Conservation (phyloP, 1,140 invertebrate genomes). For the Tetraneura akinire region DNA sequence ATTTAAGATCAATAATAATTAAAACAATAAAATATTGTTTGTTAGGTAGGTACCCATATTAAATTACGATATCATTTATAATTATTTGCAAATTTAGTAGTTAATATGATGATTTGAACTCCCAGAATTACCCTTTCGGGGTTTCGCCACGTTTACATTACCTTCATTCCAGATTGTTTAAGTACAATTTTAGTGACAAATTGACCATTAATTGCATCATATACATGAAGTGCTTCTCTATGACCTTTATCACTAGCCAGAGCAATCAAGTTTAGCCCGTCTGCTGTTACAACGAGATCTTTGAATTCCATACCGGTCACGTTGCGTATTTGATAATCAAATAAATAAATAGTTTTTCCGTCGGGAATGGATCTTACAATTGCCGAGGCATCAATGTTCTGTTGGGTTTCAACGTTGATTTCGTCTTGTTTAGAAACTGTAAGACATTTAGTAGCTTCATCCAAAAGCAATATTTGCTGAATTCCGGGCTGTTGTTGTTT, state of each 20-base stretch:
- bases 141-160: no score
- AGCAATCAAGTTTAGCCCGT: slow-evolving; percentile 75
- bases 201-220: slow-evolving; percentile 79
- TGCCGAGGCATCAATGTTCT: slow-evolving; percentile 67
- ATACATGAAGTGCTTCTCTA: slow-evolving; percentile 80
- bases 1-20: no score
- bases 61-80: no score
- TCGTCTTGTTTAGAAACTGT: slow-evolving; percentile 72
- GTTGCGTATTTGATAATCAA: slow-evolving; percentile 76
- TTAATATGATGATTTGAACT: no score
- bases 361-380: slow-evolving; percentile 74
- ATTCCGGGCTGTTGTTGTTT: slow-evolving; percentile 84
- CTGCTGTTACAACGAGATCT: slow-evolving; percentile 76
- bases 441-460: slow-evolving; percentile 81
- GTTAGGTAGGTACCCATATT: no score
- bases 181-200: slow-evolving; percentile 75
- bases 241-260: slow-evolving; percentile 78
- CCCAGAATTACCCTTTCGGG: no score
- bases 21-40: no score
- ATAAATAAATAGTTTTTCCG: slow-evolving; percentile 73
- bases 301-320: slow-evolving; percentile 69
- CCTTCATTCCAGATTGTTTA: slow-evolving; percentile 69
- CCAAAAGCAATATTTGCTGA: slow-evolving; percentile 81
- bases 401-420: slow-evolving; percentile 61
- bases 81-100: no score